Conservation (phyloP, 1,140 invertebrate genomes). For the Lepidurus arcticus region DNA sequence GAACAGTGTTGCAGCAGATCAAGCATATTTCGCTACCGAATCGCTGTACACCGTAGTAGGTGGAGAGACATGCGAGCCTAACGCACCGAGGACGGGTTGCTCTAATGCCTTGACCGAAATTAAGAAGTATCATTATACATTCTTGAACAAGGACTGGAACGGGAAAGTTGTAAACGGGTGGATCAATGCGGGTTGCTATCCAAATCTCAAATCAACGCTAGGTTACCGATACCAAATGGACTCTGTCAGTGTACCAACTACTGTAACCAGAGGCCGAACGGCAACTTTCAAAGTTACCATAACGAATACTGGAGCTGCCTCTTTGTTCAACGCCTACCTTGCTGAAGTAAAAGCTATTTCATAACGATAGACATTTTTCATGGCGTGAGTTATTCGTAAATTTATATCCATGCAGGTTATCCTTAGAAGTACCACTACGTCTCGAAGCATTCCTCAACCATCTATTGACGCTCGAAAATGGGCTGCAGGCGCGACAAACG, state of each 20-base stretch:
- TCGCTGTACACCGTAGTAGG: slow-evolving; percentile 23
- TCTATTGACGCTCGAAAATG: not conserved
- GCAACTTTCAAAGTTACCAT: not conserved
- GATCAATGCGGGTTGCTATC: not conserved
- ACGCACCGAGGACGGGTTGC: slow-evolving; percentile 23
- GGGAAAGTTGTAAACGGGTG: not conserved
- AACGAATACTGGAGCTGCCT: not conserved
- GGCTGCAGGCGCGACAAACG: not conserved
- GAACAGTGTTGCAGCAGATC: not conserved
- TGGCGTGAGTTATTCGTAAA: not conserved
- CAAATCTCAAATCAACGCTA: not conserved
- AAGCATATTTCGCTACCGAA: slow-evolving; percentile 25
- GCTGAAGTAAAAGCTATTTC: not conserved
- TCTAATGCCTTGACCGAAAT: slow-evolving; percentile 30
- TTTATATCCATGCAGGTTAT: not conserved
- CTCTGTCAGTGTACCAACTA: not conserved
- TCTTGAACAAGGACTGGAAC: slow-evolving; percentile 30
- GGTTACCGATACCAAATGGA: not conserved
- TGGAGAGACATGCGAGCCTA: slow-evolving; percentile 28
- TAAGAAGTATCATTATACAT: slow-evolving; percentile 28
- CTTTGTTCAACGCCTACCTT: not conserved
- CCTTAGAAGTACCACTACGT: not conserved
- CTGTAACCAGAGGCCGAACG: not conserved
- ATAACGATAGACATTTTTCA: not conserved
- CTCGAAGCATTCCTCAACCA: not conserved